These are phyloP conservation scores for Neomorphus geoffroyi DNA, from an alignment of 2,797 vertebrate species.

Conservation along the genomic window DNA sequence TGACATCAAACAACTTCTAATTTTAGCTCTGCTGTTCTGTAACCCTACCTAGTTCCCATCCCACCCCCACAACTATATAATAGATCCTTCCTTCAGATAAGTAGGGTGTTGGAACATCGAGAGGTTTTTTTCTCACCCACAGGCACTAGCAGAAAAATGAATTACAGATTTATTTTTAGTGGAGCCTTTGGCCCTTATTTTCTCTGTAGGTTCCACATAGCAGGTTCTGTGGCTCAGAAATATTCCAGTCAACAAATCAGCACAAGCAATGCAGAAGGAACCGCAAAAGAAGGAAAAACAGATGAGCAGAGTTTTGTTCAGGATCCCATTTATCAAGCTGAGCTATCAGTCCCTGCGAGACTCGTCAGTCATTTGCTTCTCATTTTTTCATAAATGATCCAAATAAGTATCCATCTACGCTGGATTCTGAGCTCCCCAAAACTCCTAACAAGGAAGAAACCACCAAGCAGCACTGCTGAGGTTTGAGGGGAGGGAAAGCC, in stretches of 20 bases:
- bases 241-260: background rate
- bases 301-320: background rate
- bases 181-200: conserved; percentile 44
- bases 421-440: background rate
- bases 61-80: conserved; percentile 59
- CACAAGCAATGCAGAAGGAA: background rate
- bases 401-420: background rate
- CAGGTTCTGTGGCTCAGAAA: background rate
- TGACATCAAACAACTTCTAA: conserved; percentile 54
- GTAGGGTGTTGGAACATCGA: conserved; percentile 56
- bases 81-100: conserved; percentile 62
- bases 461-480: background rate
- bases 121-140: conserved; percentile 46
- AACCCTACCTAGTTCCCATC: conserved; percentile 63
- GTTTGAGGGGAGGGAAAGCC: background rate
- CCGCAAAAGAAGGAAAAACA: background rate
- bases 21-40: conserved; percentile 58
- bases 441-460: background rate
- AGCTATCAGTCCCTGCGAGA: background rate
- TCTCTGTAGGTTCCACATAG: background rate
- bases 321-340: background rate
- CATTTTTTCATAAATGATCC: background rate
- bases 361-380: background rate
- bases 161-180: conserved; percentile 62
- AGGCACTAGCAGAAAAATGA: conserved; percentile 52